These are phyloP conservation scores for Pipistrellus pygmaeus DNA, from an alignment of 2,797 vertebrate species.

Conservation along the genomic window DNA sequence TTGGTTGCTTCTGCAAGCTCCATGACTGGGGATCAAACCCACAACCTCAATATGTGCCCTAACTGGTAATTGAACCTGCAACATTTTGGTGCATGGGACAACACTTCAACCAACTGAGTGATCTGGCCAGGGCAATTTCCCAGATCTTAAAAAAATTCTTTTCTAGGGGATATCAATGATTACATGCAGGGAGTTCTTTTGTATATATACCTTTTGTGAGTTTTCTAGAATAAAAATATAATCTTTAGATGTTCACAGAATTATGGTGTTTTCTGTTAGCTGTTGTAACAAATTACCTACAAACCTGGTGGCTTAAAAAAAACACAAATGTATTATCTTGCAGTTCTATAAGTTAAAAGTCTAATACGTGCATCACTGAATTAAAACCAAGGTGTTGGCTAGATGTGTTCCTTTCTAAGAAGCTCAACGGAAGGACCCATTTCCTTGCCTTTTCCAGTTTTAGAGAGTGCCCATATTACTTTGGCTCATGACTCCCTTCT, in stretches of 20 bases:
- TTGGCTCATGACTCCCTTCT: not conserved
- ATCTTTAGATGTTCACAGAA: constrained; percentile 38
- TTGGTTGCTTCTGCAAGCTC: not conserved
- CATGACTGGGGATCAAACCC: not conserved
- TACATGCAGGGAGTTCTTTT: constrained; percentile 14
- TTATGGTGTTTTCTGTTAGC: constrained; percentile 32
- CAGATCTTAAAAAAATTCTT: not conserved
- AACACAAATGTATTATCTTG: not conserved
- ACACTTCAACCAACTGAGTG: not conserved
- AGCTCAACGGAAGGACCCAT: not conserved
- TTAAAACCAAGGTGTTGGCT: not conserved
- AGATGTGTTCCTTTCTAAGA: not conserved
- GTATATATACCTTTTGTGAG: not conserved
- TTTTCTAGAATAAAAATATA: constrained; percentile 13
- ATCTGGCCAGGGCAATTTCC: not conserved
- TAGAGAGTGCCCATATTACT: not conserved
- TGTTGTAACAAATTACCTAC: constrained; percentile 43
- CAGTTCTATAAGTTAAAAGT: not conserved
- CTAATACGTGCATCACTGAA: not conserved
- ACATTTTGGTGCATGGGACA: not conserved
- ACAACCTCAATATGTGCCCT: not conserved
- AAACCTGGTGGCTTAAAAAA: not conserved
- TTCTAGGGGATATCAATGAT: constrained; percentile 33
- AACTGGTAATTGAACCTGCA: not conserved
- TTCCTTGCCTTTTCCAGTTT: constrained; percentile 1